Evolutionary conservation across 1,140 invertebrate species (phyloP).

Genomic region (Philotrypesis tridentata): DNA sequence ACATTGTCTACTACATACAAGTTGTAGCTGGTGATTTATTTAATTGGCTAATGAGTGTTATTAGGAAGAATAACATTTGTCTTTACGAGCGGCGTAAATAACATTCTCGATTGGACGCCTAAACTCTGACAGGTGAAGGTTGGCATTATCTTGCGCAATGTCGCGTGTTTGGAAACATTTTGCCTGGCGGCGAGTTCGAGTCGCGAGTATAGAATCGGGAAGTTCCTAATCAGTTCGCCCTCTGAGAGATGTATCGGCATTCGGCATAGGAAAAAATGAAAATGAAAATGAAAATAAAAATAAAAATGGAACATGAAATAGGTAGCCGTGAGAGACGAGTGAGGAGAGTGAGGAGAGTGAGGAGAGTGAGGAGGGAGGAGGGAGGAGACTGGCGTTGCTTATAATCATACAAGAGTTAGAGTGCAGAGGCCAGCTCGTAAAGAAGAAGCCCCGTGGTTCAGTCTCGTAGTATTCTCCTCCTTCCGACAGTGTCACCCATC

Average conservation of each 20-base stretch:
- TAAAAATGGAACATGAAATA: no score
- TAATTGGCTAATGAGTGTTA: conserved; percentile 31
- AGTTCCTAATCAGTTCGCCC: neutral
- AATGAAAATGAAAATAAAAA: no score
- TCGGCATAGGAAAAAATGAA: no score
- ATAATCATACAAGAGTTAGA: conserved; percentile 50
- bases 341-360: no score
- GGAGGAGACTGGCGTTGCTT: conserved; percentile 13
- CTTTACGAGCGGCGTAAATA: conserved; percentile 43
- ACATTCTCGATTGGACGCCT: conserved; percentile 48
- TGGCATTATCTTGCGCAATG: neutral
- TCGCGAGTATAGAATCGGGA: neutral
- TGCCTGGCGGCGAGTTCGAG: no score
- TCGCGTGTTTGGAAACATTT: no score
- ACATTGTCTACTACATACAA: no score
- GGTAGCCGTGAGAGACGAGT: no score
- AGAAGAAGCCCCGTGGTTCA: conserved; percentile 54
- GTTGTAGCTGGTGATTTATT: conserved; percentile 27
- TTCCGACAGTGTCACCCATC: conserved; percentile 56
- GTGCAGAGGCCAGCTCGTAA: conserved; percentile 50
- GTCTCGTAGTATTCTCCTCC: conserved; percentile 52
- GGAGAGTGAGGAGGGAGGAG: no score
- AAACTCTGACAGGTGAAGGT: neutral
- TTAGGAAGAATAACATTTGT: conserved; percentile 14
- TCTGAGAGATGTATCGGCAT: no score